Evolutionary conservation across 2,113 vertebrate species (phyloP).

Genomic region (Nettapus auritus): DNA sequence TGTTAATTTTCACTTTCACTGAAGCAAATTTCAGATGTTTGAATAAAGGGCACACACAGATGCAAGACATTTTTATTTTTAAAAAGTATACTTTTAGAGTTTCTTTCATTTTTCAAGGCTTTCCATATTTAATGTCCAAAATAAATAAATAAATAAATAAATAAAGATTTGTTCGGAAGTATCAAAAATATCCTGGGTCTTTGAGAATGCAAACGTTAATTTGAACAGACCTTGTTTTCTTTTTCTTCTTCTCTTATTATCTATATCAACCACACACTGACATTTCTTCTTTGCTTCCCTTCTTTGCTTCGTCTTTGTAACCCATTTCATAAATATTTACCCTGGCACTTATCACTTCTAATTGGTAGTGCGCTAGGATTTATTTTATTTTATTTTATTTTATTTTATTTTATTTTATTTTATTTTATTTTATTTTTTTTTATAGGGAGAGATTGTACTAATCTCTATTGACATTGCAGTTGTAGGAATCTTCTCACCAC

Average conservation of each 20-base stretch:
- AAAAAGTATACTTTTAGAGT: accelerated
- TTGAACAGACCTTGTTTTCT: background rate
- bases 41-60: background rate
- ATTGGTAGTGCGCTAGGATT: background rate
- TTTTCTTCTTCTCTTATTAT: background rate
- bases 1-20: background rate
- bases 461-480: conserved; percentile 21
- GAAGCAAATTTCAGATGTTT: background rate
- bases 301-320: background rate
- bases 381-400: background rate
- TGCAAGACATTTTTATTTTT: background rate
- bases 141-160: background rate
- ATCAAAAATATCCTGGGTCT: background rate
- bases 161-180: background rate
- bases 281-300: background rate
- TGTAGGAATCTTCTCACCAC: background rate
- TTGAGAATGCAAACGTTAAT: background rate
- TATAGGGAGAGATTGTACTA: conserved; percentile 21
- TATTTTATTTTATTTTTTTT: background rate
- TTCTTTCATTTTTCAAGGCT: background rate
- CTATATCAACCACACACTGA: background rate
- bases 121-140: background rate
- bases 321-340: background rate
- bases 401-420: background rate
- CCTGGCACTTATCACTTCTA: background rate